Conservation (phyloP, 2,888 invertebrate genomes). For the Drosophila histrio region DNA sequence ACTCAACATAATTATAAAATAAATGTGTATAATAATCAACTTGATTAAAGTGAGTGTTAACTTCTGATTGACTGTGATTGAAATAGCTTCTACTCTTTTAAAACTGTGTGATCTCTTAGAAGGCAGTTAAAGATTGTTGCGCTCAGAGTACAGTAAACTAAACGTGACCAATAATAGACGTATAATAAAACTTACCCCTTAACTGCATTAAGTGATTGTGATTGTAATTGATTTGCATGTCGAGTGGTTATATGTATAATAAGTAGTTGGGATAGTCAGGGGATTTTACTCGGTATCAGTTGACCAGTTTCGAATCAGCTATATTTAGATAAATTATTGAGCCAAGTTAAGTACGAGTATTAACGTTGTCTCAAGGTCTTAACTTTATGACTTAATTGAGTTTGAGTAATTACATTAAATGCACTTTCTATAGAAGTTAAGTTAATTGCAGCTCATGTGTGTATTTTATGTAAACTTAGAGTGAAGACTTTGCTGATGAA, state of each 20-base stretch:
- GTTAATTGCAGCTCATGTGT: constrained; percentile 15
- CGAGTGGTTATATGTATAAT: constrained; percentile 10
- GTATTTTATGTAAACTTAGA: background rate
- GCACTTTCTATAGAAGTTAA: background rate
- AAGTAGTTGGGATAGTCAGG: constrained; percentile 3
- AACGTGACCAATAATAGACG: constrained; percentile 2
- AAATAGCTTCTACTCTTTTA: background rate
- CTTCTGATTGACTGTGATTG: no score
- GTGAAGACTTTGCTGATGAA: background rate
- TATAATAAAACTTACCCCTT: background rate
- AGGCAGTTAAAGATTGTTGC: no score
- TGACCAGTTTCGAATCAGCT: constrained; percentile 3
- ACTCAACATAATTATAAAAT: no score
- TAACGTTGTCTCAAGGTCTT: background rate
- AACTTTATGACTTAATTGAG: background rate
- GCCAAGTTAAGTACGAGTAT: constrained; percentile 1
- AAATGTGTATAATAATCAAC: no score
- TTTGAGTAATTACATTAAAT: background rate
- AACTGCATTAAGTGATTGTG: no score
- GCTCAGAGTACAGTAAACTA: background rate
- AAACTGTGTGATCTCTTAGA: background rate
- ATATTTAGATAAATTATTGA: background rate
- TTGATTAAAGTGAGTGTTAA: no score
- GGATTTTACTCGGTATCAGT: background rate
- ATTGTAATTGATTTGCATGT: constrained; percentile 21